phyloP scores from a whole-genome alignment of 1,140 invertebrate species.

The Papilio dardanus region DNA sequence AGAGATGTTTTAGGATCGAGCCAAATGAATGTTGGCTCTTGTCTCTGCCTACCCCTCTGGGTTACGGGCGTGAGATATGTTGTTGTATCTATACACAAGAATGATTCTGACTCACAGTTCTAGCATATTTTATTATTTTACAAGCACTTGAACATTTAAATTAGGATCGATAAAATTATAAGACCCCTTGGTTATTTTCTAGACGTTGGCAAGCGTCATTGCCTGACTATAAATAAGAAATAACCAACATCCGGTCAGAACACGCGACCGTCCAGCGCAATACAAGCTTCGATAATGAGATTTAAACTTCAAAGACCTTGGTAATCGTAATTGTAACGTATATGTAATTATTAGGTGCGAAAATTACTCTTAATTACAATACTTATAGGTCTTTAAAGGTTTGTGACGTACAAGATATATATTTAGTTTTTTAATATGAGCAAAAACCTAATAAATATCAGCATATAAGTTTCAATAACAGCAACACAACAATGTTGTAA shows the following conservation, averaged over 20 bases:
- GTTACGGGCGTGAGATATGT: too few relatives aligned
- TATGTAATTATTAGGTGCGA: neutral
- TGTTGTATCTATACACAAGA: too few relatives aligned
- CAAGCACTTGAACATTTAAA: neutral
- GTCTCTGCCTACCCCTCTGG: too few relatives aligned
- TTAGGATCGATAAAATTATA: constrained; percentile 29
- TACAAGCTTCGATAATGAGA: constrained; percentile 3
- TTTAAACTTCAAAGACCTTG: constrained; percentile 3
- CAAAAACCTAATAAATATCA: too few relatives aligned
- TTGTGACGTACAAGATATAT: neutral
- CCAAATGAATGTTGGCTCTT: too few relatives aligned
- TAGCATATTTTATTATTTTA: neutral
- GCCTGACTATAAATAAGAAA: constrained; percentile 36
- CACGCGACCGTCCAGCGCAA: constrained; percentile 15
- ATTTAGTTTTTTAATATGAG: too few relatives aligned
- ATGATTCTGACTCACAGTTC: too few relatives aligned
- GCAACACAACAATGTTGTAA: too few relatives aligned
- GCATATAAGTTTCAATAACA: too few relatives aligned
- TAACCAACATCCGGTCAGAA: constrained; percentile 30
- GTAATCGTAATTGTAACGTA: neutral
- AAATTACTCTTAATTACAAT: neutral
- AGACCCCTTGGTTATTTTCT: constrained; percentile 18
- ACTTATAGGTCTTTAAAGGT: too few relatives aligned
- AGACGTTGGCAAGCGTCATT: constrained; percentile 5
- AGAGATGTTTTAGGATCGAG: too few relatives aligned